Evolutionary conservation across 1,140 invertebrate species (phyloP), one percentile per base, ranked within the genome.

Genomic region (Fopius arisanus): DNA sequence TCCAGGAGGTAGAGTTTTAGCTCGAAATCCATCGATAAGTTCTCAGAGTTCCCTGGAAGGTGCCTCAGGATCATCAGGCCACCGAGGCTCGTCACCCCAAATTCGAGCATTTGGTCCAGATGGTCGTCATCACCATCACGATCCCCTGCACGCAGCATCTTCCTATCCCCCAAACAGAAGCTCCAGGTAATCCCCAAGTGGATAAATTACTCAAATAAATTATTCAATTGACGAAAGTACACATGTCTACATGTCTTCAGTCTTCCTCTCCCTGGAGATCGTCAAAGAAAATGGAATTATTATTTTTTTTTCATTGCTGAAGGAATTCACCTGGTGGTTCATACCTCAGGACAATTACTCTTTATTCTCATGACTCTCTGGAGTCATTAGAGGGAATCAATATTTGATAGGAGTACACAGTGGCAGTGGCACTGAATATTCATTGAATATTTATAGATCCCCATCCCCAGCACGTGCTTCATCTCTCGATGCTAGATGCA

Each of bases 11-110:
- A 79, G 80, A 75, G 65, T 75, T 3, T 70, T 84, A 5, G 80
- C 78, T n/a, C 89, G 94, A 48, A 95, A 94, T 2, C 92, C 93
- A 14, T 94, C 93, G 12, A 91, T 94, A 67, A 94, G 93, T n/a
- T 95, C 93, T 14, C 94, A 95, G 80, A 92, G 92, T 83, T 94
- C 93, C 77, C 86, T 94, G 33, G 94, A 95, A 79, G 91, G 91
- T 71, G 91, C 91, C 59, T 91, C 92, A 12, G 90, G 91, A 33
- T 65, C 84, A 12, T 84, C 91, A 87, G 90, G 90, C 77, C 92
- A 93, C 78, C 91, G 93, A n/a, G 92, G 93, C 0, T 93, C 93
- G 0, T 94, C 93, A 0, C 93, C 94, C 0, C 93, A 94, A 76
- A 95, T 95, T 70, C 89, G 93, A 73, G 92, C 93, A 0, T 94